A percentile compares a stretch with the other conserved stretches of the same genome.
Evolutionary conservation across 2,113 vertebrate species (phyloP).

Genomic region (Neoarius graeffei): DNA sequence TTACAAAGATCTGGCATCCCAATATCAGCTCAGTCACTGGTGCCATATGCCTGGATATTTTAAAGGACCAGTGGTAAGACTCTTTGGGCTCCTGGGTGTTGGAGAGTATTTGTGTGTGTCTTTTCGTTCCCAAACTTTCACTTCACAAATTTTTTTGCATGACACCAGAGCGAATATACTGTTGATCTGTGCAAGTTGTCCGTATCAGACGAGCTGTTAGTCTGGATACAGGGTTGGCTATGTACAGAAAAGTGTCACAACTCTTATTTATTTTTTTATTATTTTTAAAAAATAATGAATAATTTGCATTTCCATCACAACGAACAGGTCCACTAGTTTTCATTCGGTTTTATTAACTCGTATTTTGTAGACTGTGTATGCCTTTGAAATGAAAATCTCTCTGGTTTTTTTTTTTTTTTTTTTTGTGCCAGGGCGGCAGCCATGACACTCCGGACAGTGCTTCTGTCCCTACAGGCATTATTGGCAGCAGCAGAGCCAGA

Average conservation of each 20-base stretch:
- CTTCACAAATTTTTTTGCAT: neutral
- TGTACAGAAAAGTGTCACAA: neutral
- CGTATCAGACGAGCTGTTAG: neutral
- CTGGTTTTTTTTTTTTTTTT: neutral
- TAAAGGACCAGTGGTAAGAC: slow-evolving; percentile 99
- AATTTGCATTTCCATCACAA: neutral
- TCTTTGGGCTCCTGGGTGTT: neutral
- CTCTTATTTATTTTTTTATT: no score
- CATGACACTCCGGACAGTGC: slow-evolving; percentile 97
- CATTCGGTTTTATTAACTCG: neutral
- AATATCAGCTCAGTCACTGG: slow-evolving; percentile 99
- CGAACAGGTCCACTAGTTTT: neutral
- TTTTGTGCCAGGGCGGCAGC: slow-evolving; percentile 86
- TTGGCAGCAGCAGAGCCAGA: slow-evolving; percentile 97
- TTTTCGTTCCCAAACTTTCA: neutral
- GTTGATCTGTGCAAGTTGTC: neutral
- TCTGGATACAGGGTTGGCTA: neutral
- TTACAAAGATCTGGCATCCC: slow-evolving; percentile 99
- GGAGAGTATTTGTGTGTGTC: neutral
- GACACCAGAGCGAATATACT: neutral
- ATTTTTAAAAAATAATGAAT: neutral
- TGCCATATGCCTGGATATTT: slow-evolving; percentile 99
- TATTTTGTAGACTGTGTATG: neutral
- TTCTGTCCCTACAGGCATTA: slow-evolving; percentile 96
- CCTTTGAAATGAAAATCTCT: neutral